phyloP scores from a whole-genome alignment of 1,140 invertebrate genomes.

The Drosophila obscura region DNA sequence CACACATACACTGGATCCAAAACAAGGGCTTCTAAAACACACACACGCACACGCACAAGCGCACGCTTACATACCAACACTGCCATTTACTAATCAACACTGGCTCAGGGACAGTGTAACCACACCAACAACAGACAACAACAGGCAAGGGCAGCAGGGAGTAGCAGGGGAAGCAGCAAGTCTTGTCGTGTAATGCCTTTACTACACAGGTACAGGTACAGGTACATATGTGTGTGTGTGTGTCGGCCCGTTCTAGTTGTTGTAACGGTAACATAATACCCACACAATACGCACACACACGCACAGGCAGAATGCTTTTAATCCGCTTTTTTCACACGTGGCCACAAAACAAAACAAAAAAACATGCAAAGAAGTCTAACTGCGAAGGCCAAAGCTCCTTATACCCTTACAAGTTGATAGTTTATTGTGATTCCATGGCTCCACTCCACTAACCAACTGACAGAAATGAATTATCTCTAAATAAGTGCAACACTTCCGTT shows the following conservation, averaged over 20 bases:
- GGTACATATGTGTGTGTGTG: conserved; percentile 5
- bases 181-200: conserved; percentile 28
- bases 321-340: conserved; percentile 81
- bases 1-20: conserved; percentile 19
- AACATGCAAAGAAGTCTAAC: conserved; percentile 1
- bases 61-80: conserved; percentile 17
- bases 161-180: conserved; percentile 45
- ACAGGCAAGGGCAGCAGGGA: conserved; percentile 52
- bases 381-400: too few species aligned
- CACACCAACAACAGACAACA: conserved; percentile 47
- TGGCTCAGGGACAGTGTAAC: conserved; percentile 40
- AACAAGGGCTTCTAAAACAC: conserved; percentile 48
- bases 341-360: conserved; percentile 62
- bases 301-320: conserved; percentile 73
- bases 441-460: too few species aligned
- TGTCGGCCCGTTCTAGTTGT: conserved; percentile 12
- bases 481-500: too few species aligned
- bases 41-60: conserved; percentile 18
- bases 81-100: conserved; percentile 79
- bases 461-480: too few species aligned
- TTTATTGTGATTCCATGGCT: too few species aligned
- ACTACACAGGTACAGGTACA: conserved; percentile 26
- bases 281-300: conserved; percentile 49
- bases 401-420: too few species aligned
- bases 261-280: conserved; percentile 60